phyloP scores from a whole-genome alignment of 35 echinoderm and acorn worm genomes.

The Strongylocentrotus purpuratus region DNA sequence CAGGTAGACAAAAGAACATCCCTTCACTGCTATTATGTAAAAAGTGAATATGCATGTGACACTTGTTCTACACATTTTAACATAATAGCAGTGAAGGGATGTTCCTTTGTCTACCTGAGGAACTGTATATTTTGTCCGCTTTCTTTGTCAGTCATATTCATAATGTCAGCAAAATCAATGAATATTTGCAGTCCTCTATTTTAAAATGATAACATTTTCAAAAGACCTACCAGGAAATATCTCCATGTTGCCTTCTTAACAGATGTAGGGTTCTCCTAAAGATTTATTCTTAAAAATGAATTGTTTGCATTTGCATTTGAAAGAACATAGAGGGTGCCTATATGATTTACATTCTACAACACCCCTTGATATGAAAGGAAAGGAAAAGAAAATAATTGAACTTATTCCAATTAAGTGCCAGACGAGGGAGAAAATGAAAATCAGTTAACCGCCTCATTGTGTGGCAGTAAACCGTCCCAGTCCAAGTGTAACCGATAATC shows the following conservation, averaged over 20 bases:
- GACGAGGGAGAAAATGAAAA: background rate
- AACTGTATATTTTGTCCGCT: too few species aligned
- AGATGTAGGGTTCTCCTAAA: background rate
- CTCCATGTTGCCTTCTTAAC: background rate
- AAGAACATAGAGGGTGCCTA: background rate
- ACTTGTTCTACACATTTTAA: too few species aligned
- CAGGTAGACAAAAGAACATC: too few species aligned
- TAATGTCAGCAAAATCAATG: too few species aligned
- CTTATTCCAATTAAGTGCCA: background rate
- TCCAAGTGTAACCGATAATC: slow-evolving; percentile 17
- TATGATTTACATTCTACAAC: background rate
- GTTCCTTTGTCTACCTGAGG: too few species aligned
- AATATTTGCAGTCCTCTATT: too few species aligned
- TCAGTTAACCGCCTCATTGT: background rate
- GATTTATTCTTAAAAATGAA: background rate
- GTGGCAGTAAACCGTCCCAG: background rate
- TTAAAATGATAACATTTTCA: too few species aligned
- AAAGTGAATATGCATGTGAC: too few species aligned
- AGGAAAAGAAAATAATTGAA: background rate
- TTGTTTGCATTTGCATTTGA: background rate
- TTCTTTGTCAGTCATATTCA: too few species aligned
- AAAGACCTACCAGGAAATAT: too few species aligned
- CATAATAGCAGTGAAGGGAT: too few species aligned
- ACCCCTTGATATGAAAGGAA: background rate
- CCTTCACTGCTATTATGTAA: too few species aligned